Conservation (phyloP, 2,888 invertebrate genomes). For the Epinotia bilunana region DNA sequence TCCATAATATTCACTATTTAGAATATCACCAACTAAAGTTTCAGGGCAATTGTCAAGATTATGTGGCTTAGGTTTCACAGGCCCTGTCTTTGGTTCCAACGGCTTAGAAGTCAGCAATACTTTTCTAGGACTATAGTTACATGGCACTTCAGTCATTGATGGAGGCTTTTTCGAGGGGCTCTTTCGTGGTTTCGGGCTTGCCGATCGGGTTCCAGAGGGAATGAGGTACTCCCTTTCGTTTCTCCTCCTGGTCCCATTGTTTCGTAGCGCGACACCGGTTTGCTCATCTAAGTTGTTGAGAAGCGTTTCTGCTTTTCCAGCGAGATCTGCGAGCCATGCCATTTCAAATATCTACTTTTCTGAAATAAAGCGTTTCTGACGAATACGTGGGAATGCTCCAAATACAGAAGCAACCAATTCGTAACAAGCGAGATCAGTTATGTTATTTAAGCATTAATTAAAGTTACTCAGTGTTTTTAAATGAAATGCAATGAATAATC, state of each 20-base stretch:
- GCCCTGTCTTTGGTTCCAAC: neutral
- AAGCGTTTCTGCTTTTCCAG: conserved; percentile 90
- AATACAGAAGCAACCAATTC: neutral
- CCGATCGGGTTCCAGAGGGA: conserved; percentile 53
- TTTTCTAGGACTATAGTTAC: conserved; percentile 54
- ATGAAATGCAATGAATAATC: neutral
- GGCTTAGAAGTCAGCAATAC: conserved; percentile 54
- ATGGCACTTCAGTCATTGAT: conserved; percentile 55
- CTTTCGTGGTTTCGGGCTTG: conserved; percentile 60
- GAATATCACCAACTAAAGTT: conserved; percentile 63
- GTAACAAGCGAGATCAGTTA: neutral
- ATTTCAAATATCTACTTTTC: conserved; percentile 66
- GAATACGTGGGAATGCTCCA: neutral
- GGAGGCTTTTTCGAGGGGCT: conserved; percentile 40
- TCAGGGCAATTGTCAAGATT: conserved; percentile 64
- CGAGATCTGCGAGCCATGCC: conserved; percentile 90
- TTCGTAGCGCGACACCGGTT: conserved; percentile 87
- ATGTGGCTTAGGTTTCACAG: conserved; percentile 47
- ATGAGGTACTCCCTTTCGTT: conserved; percentile 56
- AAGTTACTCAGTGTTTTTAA: neutral
- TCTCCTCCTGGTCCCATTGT: conserved; percentile 59
- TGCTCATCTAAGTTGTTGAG: conserved; percentile 90
- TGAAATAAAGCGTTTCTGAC: conserved; percentile 9
- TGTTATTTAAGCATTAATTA: neutral
- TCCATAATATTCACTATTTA: conserved; percentile 54